Evolutionary conservation across 2,113 vertebrate genomes (phyloP).

Genomic region (Acinonyx jubatus): DNA sequence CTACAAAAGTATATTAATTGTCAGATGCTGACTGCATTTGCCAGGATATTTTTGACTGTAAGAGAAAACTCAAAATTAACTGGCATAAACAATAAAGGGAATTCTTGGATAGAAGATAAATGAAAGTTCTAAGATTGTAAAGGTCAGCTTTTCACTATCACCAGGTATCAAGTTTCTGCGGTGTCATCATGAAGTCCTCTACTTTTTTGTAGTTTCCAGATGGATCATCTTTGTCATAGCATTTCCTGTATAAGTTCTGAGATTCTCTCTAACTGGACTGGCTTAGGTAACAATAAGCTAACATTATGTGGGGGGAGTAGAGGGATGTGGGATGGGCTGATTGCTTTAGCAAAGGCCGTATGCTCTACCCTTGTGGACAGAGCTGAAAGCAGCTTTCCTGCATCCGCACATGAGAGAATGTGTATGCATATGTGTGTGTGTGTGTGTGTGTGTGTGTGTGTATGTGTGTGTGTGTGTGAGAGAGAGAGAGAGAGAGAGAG

Average conservation of each 20-base stretch:
- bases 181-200: not conserved
- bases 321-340: not conserved
- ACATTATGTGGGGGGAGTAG: not conserved
- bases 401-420: not conserved
- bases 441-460: not conserved
- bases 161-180: not conserved
- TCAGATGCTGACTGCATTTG: not conserved
- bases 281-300: not conserved
- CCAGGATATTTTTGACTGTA: not conserved
- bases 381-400: not conserved
- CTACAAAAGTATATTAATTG: not conserved
- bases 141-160: not conserved
- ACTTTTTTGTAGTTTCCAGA: not conserved
- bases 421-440: too few species aligned
- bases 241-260: not conserved
- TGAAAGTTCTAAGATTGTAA: not conserved
- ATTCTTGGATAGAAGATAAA: not conserved
- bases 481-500: too few species aligned
- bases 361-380: not conserved
- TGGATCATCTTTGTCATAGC: not conserved
- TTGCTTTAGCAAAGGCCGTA: not conserved
- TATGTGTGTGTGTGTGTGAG: not conserved
- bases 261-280: not conserved
- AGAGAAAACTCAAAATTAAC: not conserved
- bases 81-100: not conserved